phyloP scores from a whole-genome alignment of 2,888 invertebrate genomes.

The Branchipolynoe longqiensis region DNA sequence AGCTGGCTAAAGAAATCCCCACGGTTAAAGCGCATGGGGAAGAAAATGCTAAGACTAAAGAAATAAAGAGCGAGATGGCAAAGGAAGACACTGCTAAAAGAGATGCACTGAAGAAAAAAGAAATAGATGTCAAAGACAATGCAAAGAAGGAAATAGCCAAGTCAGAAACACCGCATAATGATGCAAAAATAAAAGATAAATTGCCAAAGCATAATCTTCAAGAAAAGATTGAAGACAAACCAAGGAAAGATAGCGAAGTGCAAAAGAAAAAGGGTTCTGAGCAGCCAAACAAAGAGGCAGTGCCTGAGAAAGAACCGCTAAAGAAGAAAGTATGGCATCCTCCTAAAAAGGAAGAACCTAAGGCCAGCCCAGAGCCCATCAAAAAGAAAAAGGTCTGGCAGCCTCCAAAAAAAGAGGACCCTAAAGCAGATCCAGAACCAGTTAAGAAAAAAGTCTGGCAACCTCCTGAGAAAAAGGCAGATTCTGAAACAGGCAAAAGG shows the following conservation, averaged over 20 bases:
- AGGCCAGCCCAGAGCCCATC: neutral
- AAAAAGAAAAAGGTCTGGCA: slow-evolving; percentile 29
- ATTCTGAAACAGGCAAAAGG: neutral
- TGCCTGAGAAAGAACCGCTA: too few species aligned
- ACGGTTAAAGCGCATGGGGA: neutral
- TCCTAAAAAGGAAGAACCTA: slow-evolving; percentile 17
- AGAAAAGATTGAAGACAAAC: neutral
- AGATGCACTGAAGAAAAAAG: slow-evolving; percentile 2
- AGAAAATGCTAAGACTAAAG: neutral
- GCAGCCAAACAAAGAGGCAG: too few species aligned
- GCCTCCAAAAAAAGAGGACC: slow-evolving; percentile 17
- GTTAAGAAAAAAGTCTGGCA: slow-evolving; percentile 5
- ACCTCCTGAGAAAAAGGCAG: neutral
- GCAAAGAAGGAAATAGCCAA: too few species aligned
- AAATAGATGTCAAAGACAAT: neutral
- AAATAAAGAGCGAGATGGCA: neutral
- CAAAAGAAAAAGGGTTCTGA: neutral
- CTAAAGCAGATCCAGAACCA: neutral
- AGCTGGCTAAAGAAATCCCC: slow-evolving; percentile 14
- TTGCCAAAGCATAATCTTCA: neutral
- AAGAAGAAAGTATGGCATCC: neutral
- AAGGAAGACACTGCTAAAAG: neutral
- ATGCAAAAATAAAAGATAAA: too few species aligned
- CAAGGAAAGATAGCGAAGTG: neutral
- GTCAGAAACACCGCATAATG: too few species aligned